A percentile compares a stretch with the other conserved stretches of the same genome.
phyloP scores from a whole-genome alignment of 2,888 invertebrate species.

The Diabrotica balteata region DNA sequence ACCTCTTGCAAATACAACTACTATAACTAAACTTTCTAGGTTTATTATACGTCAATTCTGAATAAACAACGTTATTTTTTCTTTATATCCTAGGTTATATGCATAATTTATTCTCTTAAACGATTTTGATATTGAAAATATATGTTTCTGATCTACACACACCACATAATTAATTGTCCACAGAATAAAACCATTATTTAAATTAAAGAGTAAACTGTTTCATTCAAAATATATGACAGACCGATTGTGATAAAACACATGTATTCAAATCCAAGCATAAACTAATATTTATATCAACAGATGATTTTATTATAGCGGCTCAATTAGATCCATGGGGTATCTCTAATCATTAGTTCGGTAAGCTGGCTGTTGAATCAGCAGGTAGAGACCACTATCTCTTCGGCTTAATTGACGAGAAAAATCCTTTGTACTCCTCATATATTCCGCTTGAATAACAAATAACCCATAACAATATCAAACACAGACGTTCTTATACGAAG shows the following conservation, averaged over 20 bases:
- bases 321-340: slow-evolving; percentile 53
- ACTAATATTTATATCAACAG: slow-evolving; percentile 60
- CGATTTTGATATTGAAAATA: no score
- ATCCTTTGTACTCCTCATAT: slow-evolving; percentile 42
- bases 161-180: no score
- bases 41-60: no score
- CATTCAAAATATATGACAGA: not conserved
- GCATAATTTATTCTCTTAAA: no score
- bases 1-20: no score
- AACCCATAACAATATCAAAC: slow-evolving; percentile 37
- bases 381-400: slow-evolving; percentile 51
- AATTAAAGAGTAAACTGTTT: no score
- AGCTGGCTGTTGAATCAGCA: slow-evolving; percentile 55
- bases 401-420: slow-evolving; percentile 49
- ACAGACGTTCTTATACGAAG: slow-evolving; percentile 20
- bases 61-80: no score
- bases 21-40: no score
- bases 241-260: slow-evolving; percentile 56
- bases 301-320: slow-evolving; percentile 59
- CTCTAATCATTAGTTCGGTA: slow-evolving; percentile 50
- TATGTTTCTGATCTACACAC: no score
- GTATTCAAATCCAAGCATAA: slow-evolving; percentile 56
- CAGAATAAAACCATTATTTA: no score
- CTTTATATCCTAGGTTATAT: no score
- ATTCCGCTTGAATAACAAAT: slow-evolving; percentile 40